Base-by-base conservation (phyloP, 2,888 invertebrate species). In the Acleris literana region DNA sequence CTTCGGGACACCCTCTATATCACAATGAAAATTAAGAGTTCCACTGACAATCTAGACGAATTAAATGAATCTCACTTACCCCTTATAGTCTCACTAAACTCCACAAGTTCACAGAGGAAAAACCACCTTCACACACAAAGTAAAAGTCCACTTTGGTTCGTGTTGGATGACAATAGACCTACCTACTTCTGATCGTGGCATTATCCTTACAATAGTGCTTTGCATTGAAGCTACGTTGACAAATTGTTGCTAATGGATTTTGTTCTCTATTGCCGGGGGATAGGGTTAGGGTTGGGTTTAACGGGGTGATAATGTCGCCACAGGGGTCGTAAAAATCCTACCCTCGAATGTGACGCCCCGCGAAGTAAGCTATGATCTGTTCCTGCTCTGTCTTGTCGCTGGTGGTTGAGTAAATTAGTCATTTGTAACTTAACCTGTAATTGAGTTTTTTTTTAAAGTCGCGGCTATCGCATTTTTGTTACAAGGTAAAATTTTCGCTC, bases 331-430 rank as follows among this genome's bases (percentile, higher is more conserved):
- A 84, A 79, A 87, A 88, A 88, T 87, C 86, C 86, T 80, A 83
- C 88, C 88, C 87, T 88, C 84, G 82, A 83, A 82, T 84, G 88
- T 84, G 92, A 92, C 92, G 88, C 92, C 92, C 92, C 91, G 89
- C 85, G 88, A 87, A 89, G 92, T 90, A 87, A 87, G 90, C 91
- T 88, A 88, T 88, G 90, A 92, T 92, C 90, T 89, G 90, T 87
- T 87, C 84, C 81, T 88, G 84, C 78, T 80, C 82, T 83, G 84
- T 83, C 81, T 77, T 81, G 92, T 84, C 79, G 77, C 77, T 52
- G 82, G 43, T 20, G 70, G 39, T 53, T 5, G 25, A 13, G 22
- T 39, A 22, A 48, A 18, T 62, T 48, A 5, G 62, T 2, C 56
- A n/a, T 57, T 46, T 33, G 9, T 33, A 33, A 33, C 9, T 33